Evolutionary conservation across 1,140 invertebrate genomes (phyloP), one percentile per base, ranked within the genome.

Genomic region (Ceratina calcarata): DNA sequence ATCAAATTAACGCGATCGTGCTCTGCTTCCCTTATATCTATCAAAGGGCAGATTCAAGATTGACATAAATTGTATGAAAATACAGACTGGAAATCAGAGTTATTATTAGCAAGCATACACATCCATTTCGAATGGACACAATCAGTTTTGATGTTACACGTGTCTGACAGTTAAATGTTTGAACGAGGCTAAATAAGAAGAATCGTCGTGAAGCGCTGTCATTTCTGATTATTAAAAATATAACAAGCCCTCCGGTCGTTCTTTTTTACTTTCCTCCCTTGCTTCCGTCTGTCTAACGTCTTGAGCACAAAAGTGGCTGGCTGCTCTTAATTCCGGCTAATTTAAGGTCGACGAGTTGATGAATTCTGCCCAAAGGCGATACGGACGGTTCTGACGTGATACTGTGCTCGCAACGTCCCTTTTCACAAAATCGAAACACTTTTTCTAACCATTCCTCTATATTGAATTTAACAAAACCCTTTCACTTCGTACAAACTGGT

Each of bases 201-300:
- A 10, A 45, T 81, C 71, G 82, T 81, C 79, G 76, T 77, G 18
- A 83, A 78, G 77, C 80, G 79, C 85, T 83, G 91, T 91, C 90
- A 88, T 84, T 82, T 88, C 82, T 88, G 87, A 92, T 92, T 92
- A 92, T 91, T 91, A 91, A 91, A 91, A 91, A 91, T 90, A 91
- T 90, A 90, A 91, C 88, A 88, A 89, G 88, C 89, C 90, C 86
- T 80, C 76, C 67, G 86, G 91, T 82, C 78, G 82, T 86, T 85
- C 87, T 86, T 87, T 32, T 85, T 86, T 88, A 88, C 87, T 88
- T 90, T 87, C 37, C 89, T 89, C 86, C 85, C 74, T 79, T 62
- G 78, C 84, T 85, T 80, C 78, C 82, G 79, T 64, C 32, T 37
- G 32, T 57, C 83, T 79, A 80, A 86, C 73, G 84, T 86, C 81